These are phyloP conservation scores for Caenorhabditis remanei DNA, from an alignment of 1,140 invertebrate species.

Conservation along the genomic window DNA sequence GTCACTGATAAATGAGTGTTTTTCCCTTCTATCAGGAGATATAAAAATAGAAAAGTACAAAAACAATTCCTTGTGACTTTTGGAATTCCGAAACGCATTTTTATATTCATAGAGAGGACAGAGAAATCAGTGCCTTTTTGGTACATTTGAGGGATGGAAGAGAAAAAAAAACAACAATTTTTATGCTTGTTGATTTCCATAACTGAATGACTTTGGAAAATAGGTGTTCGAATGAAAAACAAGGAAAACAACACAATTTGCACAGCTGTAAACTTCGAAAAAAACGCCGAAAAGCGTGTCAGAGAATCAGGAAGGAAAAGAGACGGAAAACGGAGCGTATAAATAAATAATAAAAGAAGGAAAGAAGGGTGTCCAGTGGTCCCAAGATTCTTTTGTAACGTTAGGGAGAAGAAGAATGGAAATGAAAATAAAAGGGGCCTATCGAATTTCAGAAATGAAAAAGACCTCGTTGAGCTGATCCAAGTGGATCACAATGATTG, in stretches of 20 bases:
- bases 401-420: neutral
- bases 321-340: slow-evolving; percentile 27
- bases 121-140: too few species aligned
- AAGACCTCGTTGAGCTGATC: neutral
- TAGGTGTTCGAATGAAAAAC: too few species aligned
- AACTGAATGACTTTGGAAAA: too few species aligned
- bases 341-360: slow-evolving; percentile 39
- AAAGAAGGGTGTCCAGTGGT: neutral
- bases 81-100: too few species aligned
- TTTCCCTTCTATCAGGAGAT: too few species aligned
- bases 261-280: slow-evolving; percentile 3
- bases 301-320: neutral
- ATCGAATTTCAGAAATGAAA: slow-evolving; percentile 39
- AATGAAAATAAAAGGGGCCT: neutral
- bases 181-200: too few species aligned
- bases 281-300: slow-evolving; percentile 3
- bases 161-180: too few species aligned
- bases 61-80: too few species aligned
- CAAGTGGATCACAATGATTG: neutral
- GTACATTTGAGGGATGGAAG: too few species aligned
- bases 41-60: too few species aligned
- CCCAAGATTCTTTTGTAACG: slow-evolving; percentile 26
- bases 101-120: too few species aligned
- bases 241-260: slow-evolving; percentile 1
- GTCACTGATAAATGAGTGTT: too few species aligned